Base-by-base conservation (phyloP, 2,888 invertebrate species). In the Agapetus fuscipes region DNA sequence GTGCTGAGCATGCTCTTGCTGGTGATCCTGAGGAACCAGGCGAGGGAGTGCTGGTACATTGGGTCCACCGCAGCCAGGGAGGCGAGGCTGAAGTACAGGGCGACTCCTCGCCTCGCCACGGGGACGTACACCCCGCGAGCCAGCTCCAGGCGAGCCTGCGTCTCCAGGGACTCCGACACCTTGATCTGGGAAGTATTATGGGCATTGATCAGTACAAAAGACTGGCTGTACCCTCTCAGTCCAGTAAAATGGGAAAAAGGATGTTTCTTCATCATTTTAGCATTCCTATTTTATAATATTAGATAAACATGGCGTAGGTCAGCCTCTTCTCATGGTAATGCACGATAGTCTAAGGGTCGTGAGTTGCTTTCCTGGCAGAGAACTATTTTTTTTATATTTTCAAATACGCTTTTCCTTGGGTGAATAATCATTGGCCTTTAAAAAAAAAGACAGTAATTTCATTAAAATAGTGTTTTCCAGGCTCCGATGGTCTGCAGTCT, bases 1-100 rank as follows among this genome's bases (percentile, higher is more conserved):
- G 81, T 76, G 48, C 73, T 73, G 0, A 78, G 71, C 69, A 88
- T 86, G 51, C 82, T 80, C 48, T 73, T 69, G 6, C 83, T 64
- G 54, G 84, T 89, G 26, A 90, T 70, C 61, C 83, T 82, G 48
- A 89, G 84, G 61, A 88, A 90, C 89, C 90, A 90, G 11, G 74
- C 74, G 28, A 89, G 66, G 1, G 88, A 88, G 60, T 84, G 89
- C 59, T 88, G 88, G 60, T 89, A 90, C 87, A 89, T 88, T 9
- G 86, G 85, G 61, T 89, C 85, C 20, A 89, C 80, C 54, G 82
- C 83, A 7, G 86, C 83, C 49, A 89, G 63, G 62, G 88, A 85
- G 1, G 83, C 81, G 17, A 88, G 77, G 50, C 85, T 85, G 57
- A 87, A 87, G 59, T 87, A 89, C 30, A 89, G 64, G 27, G 81